Evolutionary conservation across 2,888 invertebrate genomes (phyloP).

Genomic region (Theristus sp.): DNA sequence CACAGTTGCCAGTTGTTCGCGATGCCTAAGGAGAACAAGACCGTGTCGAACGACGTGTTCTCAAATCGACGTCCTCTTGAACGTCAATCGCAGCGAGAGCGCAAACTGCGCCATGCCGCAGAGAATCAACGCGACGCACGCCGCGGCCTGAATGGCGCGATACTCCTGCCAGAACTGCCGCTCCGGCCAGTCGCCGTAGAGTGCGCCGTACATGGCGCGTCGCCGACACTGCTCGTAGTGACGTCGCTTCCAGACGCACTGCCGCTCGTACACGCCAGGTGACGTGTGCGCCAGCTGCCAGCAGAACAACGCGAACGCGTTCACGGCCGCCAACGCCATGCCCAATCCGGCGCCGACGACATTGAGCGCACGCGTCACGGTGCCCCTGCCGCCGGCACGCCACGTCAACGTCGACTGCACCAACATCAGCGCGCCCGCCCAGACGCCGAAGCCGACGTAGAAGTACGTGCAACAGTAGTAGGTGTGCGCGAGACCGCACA

Average conservation of each 20-base stretch:
- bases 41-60: too few relatives aligned
- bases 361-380: not conserved
- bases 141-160: not conserved
- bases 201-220: not conserved
- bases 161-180: not conserved
- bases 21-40: too few relatives aligned
- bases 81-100: not conserved
- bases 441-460: slow-evolving; percentile 1
- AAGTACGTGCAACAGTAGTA: slow-evolving; percentile 2
- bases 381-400: not conserved
- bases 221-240: not conserved
- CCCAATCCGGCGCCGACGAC: not conserved
- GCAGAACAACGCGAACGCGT: slow-evolving; percentile 2
- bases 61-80: not conserved
- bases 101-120: not conserved
- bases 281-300: too few relatives aligned
- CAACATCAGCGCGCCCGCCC: not conserved
- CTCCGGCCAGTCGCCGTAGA: not conserved
- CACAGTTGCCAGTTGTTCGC: too few relatives aligned
- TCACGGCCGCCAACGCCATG: slow-evolving; percentile 1
- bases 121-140: not conserved
- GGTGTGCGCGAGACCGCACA: not conserved
- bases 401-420: not conserved
- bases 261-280: not conserved
- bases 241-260: not conserved